phyloP scores from a whole-genome alignment of 2,888 invertebrate genomes.

The Cerastis leucographa region DNA sequence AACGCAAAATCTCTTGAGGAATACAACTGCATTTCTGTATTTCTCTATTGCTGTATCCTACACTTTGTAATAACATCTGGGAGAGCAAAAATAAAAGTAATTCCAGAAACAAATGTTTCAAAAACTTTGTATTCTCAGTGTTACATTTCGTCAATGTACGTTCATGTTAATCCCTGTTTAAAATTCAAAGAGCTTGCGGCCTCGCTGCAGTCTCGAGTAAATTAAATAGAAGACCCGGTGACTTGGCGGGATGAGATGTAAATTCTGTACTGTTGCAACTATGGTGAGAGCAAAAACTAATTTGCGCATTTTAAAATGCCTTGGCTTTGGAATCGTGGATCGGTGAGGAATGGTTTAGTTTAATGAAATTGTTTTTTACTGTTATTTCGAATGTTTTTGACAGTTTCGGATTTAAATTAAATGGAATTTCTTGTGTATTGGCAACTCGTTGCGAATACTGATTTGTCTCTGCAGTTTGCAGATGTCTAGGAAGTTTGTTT shows the following conservation, averaged over 20 bases:
- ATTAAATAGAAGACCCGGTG: slow-evolving; percentile 76
- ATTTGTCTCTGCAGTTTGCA: slow-evolving; percentile 4
- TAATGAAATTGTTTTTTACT: slow-evolving; percentile 43
- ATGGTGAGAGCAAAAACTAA: slow-evolving; percentile 63
- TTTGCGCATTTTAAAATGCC: slow-evolving; percentile 63
- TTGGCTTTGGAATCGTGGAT: slow-evolving; percentile 54
- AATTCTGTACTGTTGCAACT: slow-evolving; percentile 74
- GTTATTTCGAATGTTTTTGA: slow-evolving; percentile 35
- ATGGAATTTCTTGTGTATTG: slow-evolving; percentile 5
- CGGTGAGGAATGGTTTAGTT: slow-evolving; percentile 41
- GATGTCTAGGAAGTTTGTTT: neutral
- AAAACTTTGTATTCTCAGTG: slow-evolving; percentile 60
- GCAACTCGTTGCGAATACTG: neutral
- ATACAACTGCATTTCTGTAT: slow-evolving; percentile 36
- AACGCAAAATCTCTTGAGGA: slow-evolving; percentile 44
- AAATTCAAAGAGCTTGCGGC: slow-evolving; percentile 78
- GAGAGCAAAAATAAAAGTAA: slow-evolving; percentile 35
- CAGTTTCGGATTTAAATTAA: slow-evolving; percentile 16
- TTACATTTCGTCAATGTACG: slow-evolving; percentile 72
- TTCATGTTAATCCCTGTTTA: slow-evolving; percentile 76
- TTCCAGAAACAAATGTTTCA: slow-evolving; percentile 52
- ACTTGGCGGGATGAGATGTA: slow-evolving; percentile 74
- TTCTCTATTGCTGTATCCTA: slow-evolving; percentile 30
- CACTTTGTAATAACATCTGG: slow-evolving; percentile 16
- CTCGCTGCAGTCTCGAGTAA: slow-evolving; percentile 72